A percentile compares a stretch with the other conserved stretches of the same genome.
Conservation (phyloP, 2,797 vertebrate genomes). For the Micrastur ruficollis region DNA sequence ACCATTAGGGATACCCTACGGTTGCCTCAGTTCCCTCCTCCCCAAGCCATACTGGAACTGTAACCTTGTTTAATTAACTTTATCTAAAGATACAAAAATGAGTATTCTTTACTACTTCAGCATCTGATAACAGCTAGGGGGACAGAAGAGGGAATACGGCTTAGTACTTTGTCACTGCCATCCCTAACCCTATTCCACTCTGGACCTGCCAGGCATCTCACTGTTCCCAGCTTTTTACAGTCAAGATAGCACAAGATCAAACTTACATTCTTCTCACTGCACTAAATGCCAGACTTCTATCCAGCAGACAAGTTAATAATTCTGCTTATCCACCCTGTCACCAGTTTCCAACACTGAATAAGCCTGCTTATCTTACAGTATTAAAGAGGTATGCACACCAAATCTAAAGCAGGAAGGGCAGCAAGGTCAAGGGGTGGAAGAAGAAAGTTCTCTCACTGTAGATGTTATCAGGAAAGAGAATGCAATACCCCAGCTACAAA, state of each 20-base stretch:
- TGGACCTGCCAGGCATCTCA: neutral
- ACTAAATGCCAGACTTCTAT: neutral
- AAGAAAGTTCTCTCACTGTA: neutral
- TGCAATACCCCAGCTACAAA: neutral
- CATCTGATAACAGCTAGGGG: neutral
- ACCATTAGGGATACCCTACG: neutral
- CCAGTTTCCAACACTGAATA: neutral
- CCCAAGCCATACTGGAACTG: rapidly evolving
- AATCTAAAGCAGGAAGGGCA: neutral
- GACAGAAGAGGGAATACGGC: neutral
- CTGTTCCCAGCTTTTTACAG: neutral
- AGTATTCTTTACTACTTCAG: neutral
- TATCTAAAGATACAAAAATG: rapidly evolving
- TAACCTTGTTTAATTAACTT: neutral
- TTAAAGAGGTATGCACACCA: too few relatives aligned
- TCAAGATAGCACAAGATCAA: neutral
- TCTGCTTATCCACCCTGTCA: neutral
- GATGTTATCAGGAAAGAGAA: neutral
- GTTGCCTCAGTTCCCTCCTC: neutral
- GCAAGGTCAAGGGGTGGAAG: rapidly evolving
- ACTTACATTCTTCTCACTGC: neutral
- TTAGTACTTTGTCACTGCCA: neutral
- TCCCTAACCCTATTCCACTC: rapidly evolving
- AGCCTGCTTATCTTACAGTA: neutral
- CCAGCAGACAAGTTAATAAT: neutral